Evolutionary conservation across 2,113 vertebrate genomes (phyloP), one percentile per base, ranked within the genome.

Genomic region (Gobiocypris rarus): DNA sequence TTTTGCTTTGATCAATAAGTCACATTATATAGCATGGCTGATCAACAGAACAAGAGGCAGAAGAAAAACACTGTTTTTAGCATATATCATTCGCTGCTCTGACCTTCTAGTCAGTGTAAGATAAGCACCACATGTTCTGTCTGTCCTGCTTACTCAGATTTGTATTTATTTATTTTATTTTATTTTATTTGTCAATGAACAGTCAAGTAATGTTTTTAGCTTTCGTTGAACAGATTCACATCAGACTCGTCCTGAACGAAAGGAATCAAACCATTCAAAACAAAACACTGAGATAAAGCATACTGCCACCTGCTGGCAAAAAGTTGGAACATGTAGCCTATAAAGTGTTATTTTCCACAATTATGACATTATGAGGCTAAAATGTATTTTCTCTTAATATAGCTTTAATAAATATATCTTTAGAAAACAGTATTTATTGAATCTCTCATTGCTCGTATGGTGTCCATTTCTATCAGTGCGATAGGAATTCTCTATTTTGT

Each of bases 271-370:
- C 50, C 63, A 73, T 56, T 28, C 22, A 70, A 76, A 50, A 82
- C 74, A 82, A 28, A 69, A 34, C 52, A 10, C 74, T 61, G 13
- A 9, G 43, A n/a, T 58, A n/a, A 54, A 67, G 48, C 2, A 1
- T 76, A 87, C 73, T 80, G 43, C 86, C 86, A 84, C 45, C 86
- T 87, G 82, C 71, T 87, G 86, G 83, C 56, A 5, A 41, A 43
- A 45, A 52, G 3, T 15, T 4, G 1, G 0, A 75, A 52, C 24
- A 15, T 26, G 26, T 75, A 19, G 3, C 45, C 19, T 69, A 34
- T 22, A 69, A 41, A 22, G 2, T 2, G 65, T 8, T 69, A 19
- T 38, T 67, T 67, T 22, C 17, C 31, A 69, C 31, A 67, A 1
- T 67, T 9, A 19, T 34, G 31, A 22, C 17, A 41, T 22, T 69